These are phyloP conservation scores for Opisthocomus hoazin DNA, from an alignment of 2,113 vertebrate genomes.

Conservation along the genomic window DNA sequence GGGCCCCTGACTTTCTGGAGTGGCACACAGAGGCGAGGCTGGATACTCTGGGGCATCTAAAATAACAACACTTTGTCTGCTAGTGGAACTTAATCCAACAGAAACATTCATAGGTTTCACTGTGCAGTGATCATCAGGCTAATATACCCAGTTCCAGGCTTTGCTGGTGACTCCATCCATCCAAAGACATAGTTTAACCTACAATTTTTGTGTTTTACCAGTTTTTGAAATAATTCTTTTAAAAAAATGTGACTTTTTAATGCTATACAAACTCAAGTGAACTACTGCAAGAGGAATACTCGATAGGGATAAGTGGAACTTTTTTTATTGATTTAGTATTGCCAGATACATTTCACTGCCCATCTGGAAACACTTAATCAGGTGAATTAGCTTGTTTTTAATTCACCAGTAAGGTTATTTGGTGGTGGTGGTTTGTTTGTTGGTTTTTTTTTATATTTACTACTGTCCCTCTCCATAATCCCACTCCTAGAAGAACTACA, in stretches of 20 bases:
- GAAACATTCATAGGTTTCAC: neutral
- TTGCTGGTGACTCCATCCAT: neutral
- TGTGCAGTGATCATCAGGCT: neutral
- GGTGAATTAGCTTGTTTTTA: neutral
- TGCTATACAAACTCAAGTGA: neutral
- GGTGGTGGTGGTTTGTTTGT: too few relatives aligned
- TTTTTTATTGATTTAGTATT: neutral
- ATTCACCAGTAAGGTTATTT: neutral
- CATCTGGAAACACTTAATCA: neutral
- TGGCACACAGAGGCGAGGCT: neutral
- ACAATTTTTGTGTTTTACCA: neutral
- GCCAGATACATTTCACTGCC: neutral
- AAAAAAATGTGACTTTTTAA: neutral
- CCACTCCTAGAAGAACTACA: neutral
- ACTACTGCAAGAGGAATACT: neutral
- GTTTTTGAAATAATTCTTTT: neutral
- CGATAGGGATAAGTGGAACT: neutral
- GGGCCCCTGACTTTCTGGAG: neutral
- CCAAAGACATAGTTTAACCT: neutral
- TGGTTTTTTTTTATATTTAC: neutral
- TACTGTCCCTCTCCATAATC: neutral
- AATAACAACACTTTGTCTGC: neutral
- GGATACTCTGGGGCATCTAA: neutral
- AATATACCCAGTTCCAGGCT: neutral
- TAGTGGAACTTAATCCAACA: neutral